These are phyloP conservation scores for Ceratina calcarata DNA, from an alignment of 1,140 invertebrate genomes.

Conservation along the genomic window DNA sequence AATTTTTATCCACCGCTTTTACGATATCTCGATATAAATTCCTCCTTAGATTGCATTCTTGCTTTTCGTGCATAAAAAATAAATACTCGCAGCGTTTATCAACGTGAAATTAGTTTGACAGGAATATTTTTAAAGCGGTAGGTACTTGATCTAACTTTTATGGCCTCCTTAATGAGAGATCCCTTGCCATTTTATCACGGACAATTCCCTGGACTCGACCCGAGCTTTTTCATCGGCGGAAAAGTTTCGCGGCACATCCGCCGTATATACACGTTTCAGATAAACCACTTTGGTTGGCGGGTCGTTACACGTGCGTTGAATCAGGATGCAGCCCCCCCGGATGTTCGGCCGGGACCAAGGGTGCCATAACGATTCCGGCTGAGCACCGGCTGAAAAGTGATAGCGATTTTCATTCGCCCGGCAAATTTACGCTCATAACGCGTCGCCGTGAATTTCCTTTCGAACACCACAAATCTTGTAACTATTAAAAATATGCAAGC, in stretches of 20 bases:
- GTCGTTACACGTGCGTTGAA: constrained; percentile 65
- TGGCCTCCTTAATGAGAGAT: too few species aligned
- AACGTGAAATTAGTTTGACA: too few species aligned
- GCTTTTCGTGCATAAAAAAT: too few species aligned
- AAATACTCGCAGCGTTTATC: too few species aligned
- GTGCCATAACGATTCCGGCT: background rate
- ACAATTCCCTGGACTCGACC: constrained; percentile 25
- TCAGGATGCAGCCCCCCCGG: constrained; percentile 29
- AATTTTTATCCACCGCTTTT: too few species aligned
- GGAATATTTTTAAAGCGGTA: too few species aligned
- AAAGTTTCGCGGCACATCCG: constrained; percentile 53
- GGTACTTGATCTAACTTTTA: too few species aligned
- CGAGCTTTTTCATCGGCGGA: constrained; percentile 49
- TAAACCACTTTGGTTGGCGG: constrained; percentile 64
- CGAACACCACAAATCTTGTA: too few species aligned
- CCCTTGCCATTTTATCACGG: background rate
- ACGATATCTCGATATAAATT: too few species aligned
- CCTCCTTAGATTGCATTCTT: too few species aligned
- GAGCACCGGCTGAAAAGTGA: constrained; percentile 7
- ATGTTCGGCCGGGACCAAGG: constrained; percentile 6
- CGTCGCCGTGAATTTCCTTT: background rate
- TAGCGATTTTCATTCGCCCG: constrained; percentile 22
- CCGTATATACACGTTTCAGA: constrained; percentile 53
- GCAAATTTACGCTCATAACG: constrained; percentile 23
- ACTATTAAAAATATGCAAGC: background rate